Percentiles rank a stretch among this genome's conserved stretches.
phyloP scores from a whole-genome alignment of 2,888 invertebrate genomes.

The Caenorhabditis afra region DNA sequence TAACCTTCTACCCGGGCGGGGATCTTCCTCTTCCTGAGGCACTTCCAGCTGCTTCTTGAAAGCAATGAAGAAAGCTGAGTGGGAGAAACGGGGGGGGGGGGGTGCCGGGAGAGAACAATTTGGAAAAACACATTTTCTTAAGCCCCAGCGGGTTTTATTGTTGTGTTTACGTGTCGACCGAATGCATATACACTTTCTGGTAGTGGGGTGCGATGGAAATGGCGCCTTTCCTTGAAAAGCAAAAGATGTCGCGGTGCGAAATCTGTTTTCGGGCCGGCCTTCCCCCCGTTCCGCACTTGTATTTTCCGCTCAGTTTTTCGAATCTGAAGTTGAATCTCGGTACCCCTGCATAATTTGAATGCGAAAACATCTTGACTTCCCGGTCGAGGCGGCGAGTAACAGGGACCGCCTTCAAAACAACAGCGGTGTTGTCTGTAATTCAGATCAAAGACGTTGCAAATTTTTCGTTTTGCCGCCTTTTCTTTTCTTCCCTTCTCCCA shows the following conservation, averaged over 20 bases:
- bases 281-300: too few species aligned
- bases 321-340: neutral
- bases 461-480: constrained; percentile 1
- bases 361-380: constrained; percentile 8
- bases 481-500: constrained; percentile 7
- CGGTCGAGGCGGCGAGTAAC: neutral
- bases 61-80: neutral
- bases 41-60: too few species aligned
- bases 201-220: constrained; percentile 20
- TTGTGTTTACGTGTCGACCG: constrained; percentile 52
- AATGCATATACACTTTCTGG: constrained; percentile 46
- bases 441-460: too few species aligned
- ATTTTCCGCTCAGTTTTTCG: too few species aligned
- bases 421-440: too few species aligned
- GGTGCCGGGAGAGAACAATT: neutral
- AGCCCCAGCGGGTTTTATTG: constrained; percentile 51
- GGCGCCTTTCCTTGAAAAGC: constrained; percentile 9
- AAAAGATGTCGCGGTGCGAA: neutral
- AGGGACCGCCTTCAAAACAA: constrained; percentile 1
- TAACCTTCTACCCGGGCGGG: neutral
- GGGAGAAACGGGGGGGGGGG: neutral
- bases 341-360: constrained; percentile 26
- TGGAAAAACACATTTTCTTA: constrained; percentile 48
- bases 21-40: too few species aligned
- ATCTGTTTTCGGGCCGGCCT: constrained; percentile 6